These are phyloP conservation scores for Drosophila eohydei DNA, from an alignment of 2,888 invertebrate species.

Conservation along the genomic window DNA sequence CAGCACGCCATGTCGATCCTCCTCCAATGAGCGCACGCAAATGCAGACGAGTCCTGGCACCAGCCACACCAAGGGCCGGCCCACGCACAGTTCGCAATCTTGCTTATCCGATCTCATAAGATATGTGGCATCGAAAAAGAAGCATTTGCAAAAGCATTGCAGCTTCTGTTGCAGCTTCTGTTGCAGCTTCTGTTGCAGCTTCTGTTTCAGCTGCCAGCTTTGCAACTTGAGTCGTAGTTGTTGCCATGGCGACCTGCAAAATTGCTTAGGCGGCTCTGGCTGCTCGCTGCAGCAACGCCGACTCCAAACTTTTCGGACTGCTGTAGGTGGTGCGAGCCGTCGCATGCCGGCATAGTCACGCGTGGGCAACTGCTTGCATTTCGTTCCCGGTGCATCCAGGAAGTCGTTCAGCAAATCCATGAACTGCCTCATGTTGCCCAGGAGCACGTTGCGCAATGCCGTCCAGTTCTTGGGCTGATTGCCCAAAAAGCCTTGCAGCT, in stretches of 20 bases:
- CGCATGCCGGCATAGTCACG: not conserved
- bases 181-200: no score
- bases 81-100: conserved; percentile 15
- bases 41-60: conserved; percentile 30
- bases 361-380: accelerated
- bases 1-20: conserved; percentile 6
- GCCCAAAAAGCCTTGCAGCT: not conserved
- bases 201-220: not conserved
- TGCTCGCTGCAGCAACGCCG: not conserved
- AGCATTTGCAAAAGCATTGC: no score
- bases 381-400: not conserved
- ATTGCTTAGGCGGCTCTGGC: not conserved
- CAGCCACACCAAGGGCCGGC: conserved; percentile 8
- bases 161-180: not conserved
- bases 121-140: not conserved
- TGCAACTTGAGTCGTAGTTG: not conserved
- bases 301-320: not conserved
- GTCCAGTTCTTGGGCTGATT: conserved; percentile 2
- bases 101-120: not conserved
- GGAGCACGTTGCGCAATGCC: not conserved
- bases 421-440: not conserved
- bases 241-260: no score
- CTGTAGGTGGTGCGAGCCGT: not conserved
- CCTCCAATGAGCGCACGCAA: conserved; percentile 17
- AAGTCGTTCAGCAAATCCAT: not conserved